These are phyloP conservation scores for Pimpla rufipes DNA, from an alignment of 2,888 invertebrate species.

Conservation along the genomic window DNA sequence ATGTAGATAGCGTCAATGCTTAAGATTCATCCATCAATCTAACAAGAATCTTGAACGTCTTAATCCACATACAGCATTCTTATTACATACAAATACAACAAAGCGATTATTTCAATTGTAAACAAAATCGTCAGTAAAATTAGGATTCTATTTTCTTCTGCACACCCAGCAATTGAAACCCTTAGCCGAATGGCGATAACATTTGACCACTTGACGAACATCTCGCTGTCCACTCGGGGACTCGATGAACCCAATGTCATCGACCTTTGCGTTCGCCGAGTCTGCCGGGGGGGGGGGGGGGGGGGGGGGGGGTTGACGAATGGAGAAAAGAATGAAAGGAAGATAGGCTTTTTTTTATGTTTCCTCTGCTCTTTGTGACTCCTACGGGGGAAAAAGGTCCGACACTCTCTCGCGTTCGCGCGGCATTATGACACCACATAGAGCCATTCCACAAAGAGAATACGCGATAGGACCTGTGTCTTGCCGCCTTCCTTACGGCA, in stretches of 20 bases:
- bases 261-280: conserved; percentile 61
- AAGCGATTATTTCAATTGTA: no score
- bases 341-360: conserved; percentile 52
- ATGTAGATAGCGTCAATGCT: no score
- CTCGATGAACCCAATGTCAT: conserved; percentile 62
- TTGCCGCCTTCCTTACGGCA: conserved; percentile 53
- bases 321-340: conserved; percentile 38
- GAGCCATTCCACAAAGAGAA: conserved; percentile 69
- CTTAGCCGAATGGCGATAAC: neutral
- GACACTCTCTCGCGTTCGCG: conserved; percentile 55
- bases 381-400: conserved; percentile 29
- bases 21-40: no score
- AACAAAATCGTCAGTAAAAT: no score
- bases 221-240: neutral
- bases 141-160: no score
- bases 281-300: no score
- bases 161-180: neutral
- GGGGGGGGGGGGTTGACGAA: conserved; percentile 51
- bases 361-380: conserved; percentile 57
- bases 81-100: no score
- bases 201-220: neutral
- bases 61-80: no score
- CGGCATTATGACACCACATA: conserved; percentile 53
- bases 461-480: conserved; percentile 57
- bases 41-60: no score